Evolutionary conservation across 2,888 invertebrate genomes (phyloP), one percentile per base, ranked within the genome.

Genomic region (Lampropteryx suffumata): DNA sequence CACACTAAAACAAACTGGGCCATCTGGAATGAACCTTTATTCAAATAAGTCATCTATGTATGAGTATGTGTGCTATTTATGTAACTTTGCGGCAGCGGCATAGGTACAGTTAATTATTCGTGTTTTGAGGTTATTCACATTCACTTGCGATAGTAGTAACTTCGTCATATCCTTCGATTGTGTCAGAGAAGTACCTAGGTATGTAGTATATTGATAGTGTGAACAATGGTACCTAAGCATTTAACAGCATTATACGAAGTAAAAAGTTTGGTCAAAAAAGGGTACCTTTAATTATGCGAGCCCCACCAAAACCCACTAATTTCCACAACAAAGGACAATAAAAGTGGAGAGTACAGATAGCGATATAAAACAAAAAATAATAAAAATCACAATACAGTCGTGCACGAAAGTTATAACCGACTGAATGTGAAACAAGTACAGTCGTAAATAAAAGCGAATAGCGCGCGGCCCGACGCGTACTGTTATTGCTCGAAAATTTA

Each of bases 391-490:
- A 82, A 79, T 83, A 83, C 82, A 82, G 79, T 79, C 84, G 78
- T 70, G 75, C 75, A 77, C 79, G 81, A 81, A 86, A 85, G 79
- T 84, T 83, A 82, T 79, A 80, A 79, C 77, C 72, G 67, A 68
- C 83, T 82, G 85, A 79, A 82, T 82, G 79, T 84, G 84, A 86
- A 84, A 83, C 84, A 82, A 88, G 88, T 87, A 82, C 78, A 80
- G 82, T 84, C 86, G 80, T 89, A 88, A 88, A 89, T 86, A 88
- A 86, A 85, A 83, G 72, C 69, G 81, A 84, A 86, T 83, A 86
- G 85, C 86, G 76, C 81, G 74, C 76, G 70, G 73, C 71, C 77
- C 79, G 80, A 83, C 79, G 77, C 77, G 70, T 74, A 79, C 80
- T 79, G 82, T 82, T 84, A 82, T 84, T 84, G 79, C 74, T 74